A percentile compares a stretch with the other conserved stretches of the same genome.
Evolutionary conservation across 2,113 vertebrate genomes (phyloP).

Genomic region (Ursus arctos): DNA sequence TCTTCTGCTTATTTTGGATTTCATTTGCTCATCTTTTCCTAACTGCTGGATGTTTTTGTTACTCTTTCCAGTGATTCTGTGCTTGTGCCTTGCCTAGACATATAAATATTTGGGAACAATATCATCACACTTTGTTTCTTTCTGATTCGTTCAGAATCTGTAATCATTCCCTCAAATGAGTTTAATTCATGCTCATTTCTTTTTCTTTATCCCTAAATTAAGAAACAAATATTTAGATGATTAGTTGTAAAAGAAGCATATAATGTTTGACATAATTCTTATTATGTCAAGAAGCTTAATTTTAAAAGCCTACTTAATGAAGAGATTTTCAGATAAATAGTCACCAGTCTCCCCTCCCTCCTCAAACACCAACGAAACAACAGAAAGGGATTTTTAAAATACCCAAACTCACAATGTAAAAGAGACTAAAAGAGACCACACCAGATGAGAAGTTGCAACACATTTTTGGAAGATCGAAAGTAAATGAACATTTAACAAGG

Average conservation of each 20-base stretch:
- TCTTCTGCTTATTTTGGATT: not conserved
- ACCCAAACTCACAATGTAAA: not conserved
- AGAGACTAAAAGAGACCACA: not conserved
- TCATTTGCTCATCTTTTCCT: not conserved
- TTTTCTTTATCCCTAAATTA: not conserved
- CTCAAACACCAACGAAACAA: not conserved
- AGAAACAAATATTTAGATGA: not conserved
- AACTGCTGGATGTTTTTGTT: not conserved
- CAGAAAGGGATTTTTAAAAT: not conserved
- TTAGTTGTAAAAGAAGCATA: not conserved
- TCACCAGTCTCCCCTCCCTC: not conserved
- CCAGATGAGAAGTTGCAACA: not conserved
- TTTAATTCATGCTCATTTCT: not conserved
- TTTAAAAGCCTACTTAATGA: not conserved
- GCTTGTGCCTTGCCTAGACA: not conserved
- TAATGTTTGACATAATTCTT: not conserved
- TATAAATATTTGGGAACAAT: not conserved
- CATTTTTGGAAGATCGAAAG: not conserved
- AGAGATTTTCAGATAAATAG: not conserved
- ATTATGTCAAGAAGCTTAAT: not conserved
- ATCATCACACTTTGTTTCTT: not conserved
- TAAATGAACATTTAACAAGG: not conserved
- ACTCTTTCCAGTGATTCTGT: not conserved
- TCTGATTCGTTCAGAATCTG: not conserved
- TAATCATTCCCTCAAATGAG: not conserved